phyloP scores from a whole-genome alignment of 2,888 invertebrate species.

The Amorpha juglandis region DNA sequence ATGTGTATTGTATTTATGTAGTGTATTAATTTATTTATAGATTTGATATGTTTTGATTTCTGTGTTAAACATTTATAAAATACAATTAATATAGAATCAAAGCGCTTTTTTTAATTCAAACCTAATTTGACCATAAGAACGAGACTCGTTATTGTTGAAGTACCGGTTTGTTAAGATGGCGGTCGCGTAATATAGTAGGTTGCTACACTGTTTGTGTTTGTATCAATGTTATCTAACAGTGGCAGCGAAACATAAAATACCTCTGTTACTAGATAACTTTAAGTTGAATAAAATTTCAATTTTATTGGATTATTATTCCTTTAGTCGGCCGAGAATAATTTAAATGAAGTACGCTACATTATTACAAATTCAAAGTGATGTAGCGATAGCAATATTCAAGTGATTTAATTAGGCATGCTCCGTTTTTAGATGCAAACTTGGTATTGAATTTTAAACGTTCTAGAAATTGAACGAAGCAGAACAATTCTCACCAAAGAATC shows the following conservation, averaged over 20 bases:
- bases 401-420: conserved; percentile 20
- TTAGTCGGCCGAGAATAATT: background rate
- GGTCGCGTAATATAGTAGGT: conserved; percentile 6
- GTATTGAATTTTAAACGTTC: conserved; percentile 25
- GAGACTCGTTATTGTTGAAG: conserved; percentile 20
- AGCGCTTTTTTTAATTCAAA: background rate
- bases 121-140: background rate
- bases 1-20: background rate
- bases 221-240: conserved; percentile 10
- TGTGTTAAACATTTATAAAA: no score
- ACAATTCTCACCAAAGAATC: conserved; percentile 33
- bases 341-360: background rate
- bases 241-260: background rate
- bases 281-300: background rate
- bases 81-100: background rate
- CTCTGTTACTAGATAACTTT: background rate
- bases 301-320: conserved; percentile 6
- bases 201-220: background rate
- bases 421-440: conserved; percentile 18
- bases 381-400: conserved; percentile 1
- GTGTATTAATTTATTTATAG: no score
- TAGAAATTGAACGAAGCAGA: conserved; percentile 29
- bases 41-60: no score
- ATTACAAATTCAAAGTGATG: background rate
- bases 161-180: conserved; percentile 15